Evolutionary conservation across 2,797 vertebrate genomes (phyloP).

Genomic region (Capromys pilorides): DNA sequence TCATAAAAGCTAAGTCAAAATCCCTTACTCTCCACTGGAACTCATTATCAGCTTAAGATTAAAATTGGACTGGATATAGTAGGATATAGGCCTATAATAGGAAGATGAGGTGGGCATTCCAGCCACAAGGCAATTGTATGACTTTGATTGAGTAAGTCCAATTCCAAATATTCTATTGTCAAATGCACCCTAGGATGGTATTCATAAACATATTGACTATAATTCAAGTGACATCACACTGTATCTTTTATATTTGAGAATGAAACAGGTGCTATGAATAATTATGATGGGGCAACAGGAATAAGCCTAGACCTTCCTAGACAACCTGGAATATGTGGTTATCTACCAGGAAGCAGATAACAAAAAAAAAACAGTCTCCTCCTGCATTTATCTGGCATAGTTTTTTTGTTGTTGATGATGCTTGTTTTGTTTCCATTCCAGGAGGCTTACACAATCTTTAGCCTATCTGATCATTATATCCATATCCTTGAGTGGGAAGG

Average conservation of each 20-base stretch:
- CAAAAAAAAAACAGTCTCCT: not conserved
- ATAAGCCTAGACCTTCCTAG: not conserved
- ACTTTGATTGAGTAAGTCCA: not conserved
- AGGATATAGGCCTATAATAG: not conserved
- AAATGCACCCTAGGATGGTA: not conserved
- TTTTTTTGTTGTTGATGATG: too few species aligned
- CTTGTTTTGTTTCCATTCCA: not conserved
- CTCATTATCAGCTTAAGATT: not conserved
- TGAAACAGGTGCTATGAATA: not conserved
- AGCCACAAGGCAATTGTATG: not conserved
- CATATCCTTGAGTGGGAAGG: not conserved
- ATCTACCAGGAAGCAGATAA: not conserved
- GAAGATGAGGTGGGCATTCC: not conserved
- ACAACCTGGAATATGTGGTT: not conserved
- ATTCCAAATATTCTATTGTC: not conserved
- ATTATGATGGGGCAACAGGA: not conserved
- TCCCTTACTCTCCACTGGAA: not conserved
- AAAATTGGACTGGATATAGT: not conserved
- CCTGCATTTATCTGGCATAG: not conserved
- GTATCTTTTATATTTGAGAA: not conserved
- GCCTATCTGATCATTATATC: not conserved
- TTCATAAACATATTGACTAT: not conserved
- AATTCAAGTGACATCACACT: not conserved
- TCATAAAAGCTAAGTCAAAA: slow-evolving; percentile 24
- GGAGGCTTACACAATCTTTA: not conserved